Conservation (phyloP, 37 sponge, comb jelly and placozoan genomes). For the Aplysina aerophoba region DNA sequence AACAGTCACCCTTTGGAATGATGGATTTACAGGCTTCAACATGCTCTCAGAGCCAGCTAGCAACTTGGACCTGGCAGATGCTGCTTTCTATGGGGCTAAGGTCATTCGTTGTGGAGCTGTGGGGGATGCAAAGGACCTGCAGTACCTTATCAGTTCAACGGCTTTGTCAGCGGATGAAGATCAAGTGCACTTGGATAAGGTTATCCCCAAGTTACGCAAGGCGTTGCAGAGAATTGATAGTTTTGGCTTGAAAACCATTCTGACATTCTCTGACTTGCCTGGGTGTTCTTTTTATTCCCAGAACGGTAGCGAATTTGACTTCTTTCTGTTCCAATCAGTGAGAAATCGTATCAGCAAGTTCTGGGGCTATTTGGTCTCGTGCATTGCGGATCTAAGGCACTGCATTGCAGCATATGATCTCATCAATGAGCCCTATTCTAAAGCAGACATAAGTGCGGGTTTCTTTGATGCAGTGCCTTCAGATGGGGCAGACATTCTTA, state of each 20-base stretch:
- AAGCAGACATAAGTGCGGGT: conserved; percentile 12
- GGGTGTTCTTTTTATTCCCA: conserved; percentile 39
- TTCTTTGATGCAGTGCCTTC: conserved; percentile 41
- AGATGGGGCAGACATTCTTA: conserved; percentile 1
- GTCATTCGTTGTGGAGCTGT: conserved; percentile 66
- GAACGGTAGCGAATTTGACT: neutral
- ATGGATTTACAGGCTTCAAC: conserved; percentile 57
- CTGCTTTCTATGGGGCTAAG: conserved; percentile 40
- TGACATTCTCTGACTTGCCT: conserved; percentile 57
- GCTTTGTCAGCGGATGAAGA: conserved; percentile 23
- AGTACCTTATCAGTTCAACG: conserved; percentile 29
- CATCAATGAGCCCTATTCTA: conserved; percentile 60
- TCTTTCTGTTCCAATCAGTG: conserved; percentile 7
- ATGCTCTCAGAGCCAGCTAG: conserved; percentile 54
- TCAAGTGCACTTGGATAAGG: conserved; percentile 20
- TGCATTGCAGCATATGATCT: conserved; percentile 57
- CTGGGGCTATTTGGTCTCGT: conserved; percentile 46
- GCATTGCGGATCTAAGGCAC: conserved; percentile 20
- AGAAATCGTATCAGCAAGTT: conserved; percentile 29
- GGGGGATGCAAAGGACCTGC: conserved; percentile 51
- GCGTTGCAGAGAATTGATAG: neutral
- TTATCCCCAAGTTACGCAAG: conserved; percentile 16
- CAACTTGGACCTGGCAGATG: conserved; percentile 42
- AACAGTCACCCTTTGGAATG: conserved; percentile 28
- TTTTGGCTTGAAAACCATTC: conserved; percentile 34